phyloP scores from a whole-genome alignment of 2,888 invertebrate genomes.

The Drosophila mimica region DNA sequence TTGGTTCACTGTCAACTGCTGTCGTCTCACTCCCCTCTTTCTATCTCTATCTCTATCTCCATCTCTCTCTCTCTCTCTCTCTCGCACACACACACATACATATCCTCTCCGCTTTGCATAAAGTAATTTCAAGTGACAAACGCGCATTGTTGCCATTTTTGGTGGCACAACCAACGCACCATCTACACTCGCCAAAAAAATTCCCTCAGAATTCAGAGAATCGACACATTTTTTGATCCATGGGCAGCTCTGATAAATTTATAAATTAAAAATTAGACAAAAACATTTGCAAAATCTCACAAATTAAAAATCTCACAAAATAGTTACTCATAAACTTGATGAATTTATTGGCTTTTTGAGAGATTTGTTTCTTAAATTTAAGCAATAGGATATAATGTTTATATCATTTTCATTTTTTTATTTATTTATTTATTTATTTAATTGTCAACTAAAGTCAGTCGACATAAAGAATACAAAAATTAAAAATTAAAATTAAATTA shows the following conservation, averaged over 20 bases:
- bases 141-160: conserved; percentile 65
- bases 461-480: too few relatives aligned
- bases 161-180: conserved; percentile 30
- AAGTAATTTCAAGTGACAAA: conserved; percentile 69
- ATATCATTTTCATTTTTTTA: background rate
- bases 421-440: too few relatives aligned
- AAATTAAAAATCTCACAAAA: background rate
- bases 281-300: background rate
- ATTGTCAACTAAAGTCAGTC: too few relatives aligned
- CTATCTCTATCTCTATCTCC: background rate
- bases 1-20: conserved; percentile 49
- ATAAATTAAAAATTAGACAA: background rate
- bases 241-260: background rate
- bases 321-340: background rate
- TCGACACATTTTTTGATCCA: background rate
- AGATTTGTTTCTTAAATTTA: background rate
- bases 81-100: background rate
- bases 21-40: conserved; percentile 16
- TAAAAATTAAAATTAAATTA: too few relatives aligned
- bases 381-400: background rate
- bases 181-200: conserved; percentile 1
- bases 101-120: conserved; percentile 54
- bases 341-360: background rate
- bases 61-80: background rate
- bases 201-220: background rate